Evolutionary conservation across 2,113 vertebrate species (phyloP), one percentile per base, ranked within the genome.

Genomic region (Odontesthes bonariensis): DNA sequence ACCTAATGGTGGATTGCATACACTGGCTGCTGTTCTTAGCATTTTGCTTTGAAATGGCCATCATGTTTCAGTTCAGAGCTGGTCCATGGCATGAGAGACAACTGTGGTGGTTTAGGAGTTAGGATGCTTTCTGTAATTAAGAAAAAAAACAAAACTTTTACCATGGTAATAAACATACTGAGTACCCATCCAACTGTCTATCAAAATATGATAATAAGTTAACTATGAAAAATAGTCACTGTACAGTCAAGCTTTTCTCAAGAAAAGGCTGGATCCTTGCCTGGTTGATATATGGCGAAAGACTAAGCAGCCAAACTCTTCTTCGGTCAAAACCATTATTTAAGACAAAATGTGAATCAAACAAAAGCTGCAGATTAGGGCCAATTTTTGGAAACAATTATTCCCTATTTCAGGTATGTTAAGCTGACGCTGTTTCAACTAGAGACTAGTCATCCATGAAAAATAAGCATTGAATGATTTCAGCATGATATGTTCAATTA

Each of bases 1-100:
- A 67, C 74, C 63, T 86, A 88, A 90, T 88, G 77, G 89, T 77
- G 69, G 65, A 81, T 85, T 47, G 62, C 31, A 59, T 70, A 69
- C 68, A 35, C 77, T 46, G 66, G 66, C 83, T 87, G 81, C 81
- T 85, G 88, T 74, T 82, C 75, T 72, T 66, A 88, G 87, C 83
- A 71, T 87, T 88, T 86, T 84, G 49, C 62, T 5, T 63, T 66
- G 78, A 91, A 91, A 92, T 88, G 75, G 86, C 79, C 42, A 74
- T 81, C 55, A 54, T 63, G 67, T 79, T 87, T 59, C 44, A 59
- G 42, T 47, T 22, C 42, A 47, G 8, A 69, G 67, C 42, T 17
- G 8, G 55, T 42, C n/a, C 11, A 44, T 16, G 13, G 22, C 19
- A 20, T 32, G 3, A 33, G 40, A 23, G 46, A 44, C 38, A 32